Percentiles rank a stretch among this genome's conserved stretches.
Conservation (phyloP, 1,140 invertebrate genomes). For the Branchinecta lynchi region DNA sequence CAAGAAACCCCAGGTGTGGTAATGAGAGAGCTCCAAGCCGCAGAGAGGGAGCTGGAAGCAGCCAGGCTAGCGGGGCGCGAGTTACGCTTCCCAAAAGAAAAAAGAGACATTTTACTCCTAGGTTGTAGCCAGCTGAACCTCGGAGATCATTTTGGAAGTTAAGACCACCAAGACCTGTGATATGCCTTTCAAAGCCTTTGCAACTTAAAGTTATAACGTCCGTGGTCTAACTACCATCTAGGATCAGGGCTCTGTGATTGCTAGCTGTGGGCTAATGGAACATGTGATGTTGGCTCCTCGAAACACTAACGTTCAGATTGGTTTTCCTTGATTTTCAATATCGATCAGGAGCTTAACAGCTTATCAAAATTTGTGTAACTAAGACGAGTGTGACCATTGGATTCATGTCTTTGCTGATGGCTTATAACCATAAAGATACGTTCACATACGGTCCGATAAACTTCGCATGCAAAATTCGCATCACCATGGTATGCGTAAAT, state of each 20-base stretch:
- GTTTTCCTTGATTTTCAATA: not conserved
- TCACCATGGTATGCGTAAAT: too few relatives aligned
- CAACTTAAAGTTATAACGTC: not conserved
- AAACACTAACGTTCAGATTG: not conserved
- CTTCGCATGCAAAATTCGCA: too few relatives aligned
- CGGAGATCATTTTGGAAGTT: conserved; percentile 17
- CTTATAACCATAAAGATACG: too few relatives aligned
- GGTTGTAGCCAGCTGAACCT: conserved; percentile 53
- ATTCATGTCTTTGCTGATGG: too few relatives aligned
- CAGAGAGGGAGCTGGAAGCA: conserved; percentile 74
- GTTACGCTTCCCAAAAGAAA: conserved; percentile 84
- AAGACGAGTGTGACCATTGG: too few relatives aligned
- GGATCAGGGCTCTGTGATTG: not conserved
- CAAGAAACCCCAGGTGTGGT: conserved; percentile 59
- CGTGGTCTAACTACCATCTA: not conserved
- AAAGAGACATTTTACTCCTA: conserved; percentile 79
- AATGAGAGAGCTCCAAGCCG: conserved; percentile 56
- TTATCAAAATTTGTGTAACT: too few relatives aligned
- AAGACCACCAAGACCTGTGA: not conserved
- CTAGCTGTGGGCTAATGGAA: not conserved
- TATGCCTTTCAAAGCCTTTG: not conserved
- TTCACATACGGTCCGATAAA: too few relatives aligned
- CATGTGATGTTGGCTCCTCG: not conserved
- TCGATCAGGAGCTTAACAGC: not conserved
- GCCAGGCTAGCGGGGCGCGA: conserved; percentile 75